These are phyloP conservation scores for Sinonovacula constricta DNA, from an alignment of 1,140 invertebrate species.

Conservation along the genomic window DNA sequence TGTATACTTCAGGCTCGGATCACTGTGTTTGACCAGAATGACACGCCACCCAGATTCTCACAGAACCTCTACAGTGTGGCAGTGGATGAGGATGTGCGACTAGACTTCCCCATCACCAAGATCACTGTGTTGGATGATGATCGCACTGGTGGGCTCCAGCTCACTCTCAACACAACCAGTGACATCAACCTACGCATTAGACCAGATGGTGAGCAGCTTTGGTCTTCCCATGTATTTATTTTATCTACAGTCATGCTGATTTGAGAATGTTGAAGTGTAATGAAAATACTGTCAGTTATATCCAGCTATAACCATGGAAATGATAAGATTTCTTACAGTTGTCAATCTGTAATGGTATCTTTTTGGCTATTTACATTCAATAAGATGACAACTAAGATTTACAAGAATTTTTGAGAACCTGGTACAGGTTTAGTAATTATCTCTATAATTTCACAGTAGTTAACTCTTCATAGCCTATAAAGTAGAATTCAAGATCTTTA, in stretches of 20 bases:
- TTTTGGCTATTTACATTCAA: no score
- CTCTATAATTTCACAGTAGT: no score
- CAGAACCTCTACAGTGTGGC: slow-evolving; percentile 60
- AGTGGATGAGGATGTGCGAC: slow-evolving; percentile 57
- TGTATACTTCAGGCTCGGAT: slow-evolving; percentile 79
- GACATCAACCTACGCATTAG: slow-evolving; percentile 57
- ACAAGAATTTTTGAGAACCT: no score
- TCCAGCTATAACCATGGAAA: no score
- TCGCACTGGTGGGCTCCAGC: slow-evolving; percentile 53
- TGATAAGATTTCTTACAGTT: no score
- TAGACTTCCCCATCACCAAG: slow-evolving; percentile 43
- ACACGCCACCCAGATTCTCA: slow-evolving; percentile 73
- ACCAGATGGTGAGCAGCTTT: slow-evolving; percentile 65
- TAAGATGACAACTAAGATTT: no score
- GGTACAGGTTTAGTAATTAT: no score
- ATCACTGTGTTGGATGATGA: slow-evolving; percentile 63
- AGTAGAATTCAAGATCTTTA: no score
- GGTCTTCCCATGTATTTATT: no score
- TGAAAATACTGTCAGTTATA: slow-evolving; percentile 1
- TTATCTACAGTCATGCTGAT: neutral
- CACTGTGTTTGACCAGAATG: slow-evolving; percentile 71
- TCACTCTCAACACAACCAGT: slow-evolving; percentile 53
- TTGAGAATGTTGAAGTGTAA: neutral
- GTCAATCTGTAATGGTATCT: no score
- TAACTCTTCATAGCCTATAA: no score